phyloP scores from a whole-genome alignment of 23 tunicate genomes.

The Oikopleura albicans region DNA sequence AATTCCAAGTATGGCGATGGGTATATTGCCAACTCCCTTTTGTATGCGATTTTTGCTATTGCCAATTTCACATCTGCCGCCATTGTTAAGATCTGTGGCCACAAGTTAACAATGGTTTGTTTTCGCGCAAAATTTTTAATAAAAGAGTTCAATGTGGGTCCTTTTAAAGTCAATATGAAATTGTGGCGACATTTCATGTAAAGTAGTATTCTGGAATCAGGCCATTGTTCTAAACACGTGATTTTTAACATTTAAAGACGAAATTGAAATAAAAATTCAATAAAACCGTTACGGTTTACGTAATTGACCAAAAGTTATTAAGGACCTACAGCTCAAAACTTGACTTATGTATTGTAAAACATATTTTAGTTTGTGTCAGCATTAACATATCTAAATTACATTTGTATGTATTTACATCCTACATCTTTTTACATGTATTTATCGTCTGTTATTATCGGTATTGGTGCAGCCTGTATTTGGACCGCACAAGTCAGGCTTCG shows the following conservation, averaged over 20 bases:
- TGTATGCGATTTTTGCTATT: slow-evolving; percentile 1
- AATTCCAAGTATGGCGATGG: not conserved
- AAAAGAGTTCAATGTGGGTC: too few species aligned
- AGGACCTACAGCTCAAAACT: too few species aligned
- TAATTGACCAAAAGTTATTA: too few species aligned
- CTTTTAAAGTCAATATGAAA: too few species aligned
- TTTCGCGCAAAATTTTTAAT: too few species aligned
- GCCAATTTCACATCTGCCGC: not conserved
- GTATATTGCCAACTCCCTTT: not conserved
- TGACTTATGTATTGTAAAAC: too few species aligned
- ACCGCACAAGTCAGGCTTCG: slow-evolving; percentile 13
- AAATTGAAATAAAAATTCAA: too few species aligned
- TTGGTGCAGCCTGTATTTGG: slow-evolving; percentile 10
- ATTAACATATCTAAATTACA: not conserved
- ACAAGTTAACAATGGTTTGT: not conserved
- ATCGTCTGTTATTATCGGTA: not conserved
- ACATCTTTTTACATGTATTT: not conserved
- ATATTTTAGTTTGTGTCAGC: not conserved
- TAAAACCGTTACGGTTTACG: too few species aligned
- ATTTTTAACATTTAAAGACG: too few species aligned
- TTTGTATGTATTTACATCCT: not conserved
- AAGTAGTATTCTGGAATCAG: too few species aligned
- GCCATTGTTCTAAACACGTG: too few species aligned
- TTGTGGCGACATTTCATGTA: too few species aligned
- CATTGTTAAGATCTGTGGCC: not conserved